Percentiles rank a stretch among this genome's conserved stretches.
Evolutionary conservation across 2,888 invertebrate species (phyloP).

Genomic region (Asteroscopus sphinx): DNA sequence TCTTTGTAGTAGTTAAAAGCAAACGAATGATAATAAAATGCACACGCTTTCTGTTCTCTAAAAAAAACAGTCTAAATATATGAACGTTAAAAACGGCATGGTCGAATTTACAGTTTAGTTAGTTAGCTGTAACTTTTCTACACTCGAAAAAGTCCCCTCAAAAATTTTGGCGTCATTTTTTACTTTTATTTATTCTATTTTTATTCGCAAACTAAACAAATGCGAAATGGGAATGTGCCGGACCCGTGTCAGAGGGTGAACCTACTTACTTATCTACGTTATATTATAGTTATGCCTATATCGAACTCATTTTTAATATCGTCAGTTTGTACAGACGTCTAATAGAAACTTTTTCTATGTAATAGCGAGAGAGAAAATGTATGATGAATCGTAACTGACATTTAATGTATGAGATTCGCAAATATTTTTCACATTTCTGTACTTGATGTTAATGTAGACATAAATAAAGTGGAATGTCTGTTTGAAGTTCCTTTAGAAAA

Average conservation of each 20-base stretch:
- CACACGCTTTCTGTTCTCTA: constrained; percentile 22
- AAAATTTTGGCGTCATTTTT: constrained; percentile 29
- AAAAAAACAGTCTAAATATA: constrained; percentile 31
- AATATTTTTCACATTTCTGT: constrained; percentile 36
- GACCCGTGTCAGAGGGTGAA: constrained; percentile 22
- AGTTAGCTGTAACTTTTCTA: constrained; percentile 41
- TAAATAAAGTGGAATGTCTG: constrained; percentile 38
- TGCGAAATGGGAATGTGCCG: constrained; percentile 11
- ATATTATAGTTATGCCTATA: constrained; percentile 1
- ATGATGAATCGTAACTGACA: constrained; percentile 9
- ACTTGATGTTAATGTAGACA: constrained; percentile 37
- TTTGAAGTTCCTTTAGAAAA: constrained; percentile 28
- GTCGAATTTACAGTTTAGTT: constrained; percentile 39
- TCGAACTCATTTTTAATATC: constrained; percentile 8
- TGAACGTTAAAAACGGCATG: constrained; percentile 43
- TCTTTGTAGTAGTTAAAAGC: constrained; percentile 17
- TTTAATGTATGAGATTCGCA: constrained; percentile 22
- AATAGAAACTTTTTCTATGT: constrained; percentile 15
- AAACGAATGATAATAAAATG: constrained; percentile 42
- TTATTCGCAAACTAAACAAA: constrained; percentile 45
- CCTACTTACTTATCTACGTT: neutral
- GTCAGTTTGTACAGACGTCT: neutral
- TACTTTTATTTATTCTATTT: constrained; percentile 23
- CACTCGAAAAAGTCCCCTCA: constrained; percentile 38
- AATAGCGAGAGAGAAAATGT: constrained; percentile 7